phyloP scores from a whole-genome alignment of 2,113 vertebrate genomes.

The Rhinogobius similis region DNA sequence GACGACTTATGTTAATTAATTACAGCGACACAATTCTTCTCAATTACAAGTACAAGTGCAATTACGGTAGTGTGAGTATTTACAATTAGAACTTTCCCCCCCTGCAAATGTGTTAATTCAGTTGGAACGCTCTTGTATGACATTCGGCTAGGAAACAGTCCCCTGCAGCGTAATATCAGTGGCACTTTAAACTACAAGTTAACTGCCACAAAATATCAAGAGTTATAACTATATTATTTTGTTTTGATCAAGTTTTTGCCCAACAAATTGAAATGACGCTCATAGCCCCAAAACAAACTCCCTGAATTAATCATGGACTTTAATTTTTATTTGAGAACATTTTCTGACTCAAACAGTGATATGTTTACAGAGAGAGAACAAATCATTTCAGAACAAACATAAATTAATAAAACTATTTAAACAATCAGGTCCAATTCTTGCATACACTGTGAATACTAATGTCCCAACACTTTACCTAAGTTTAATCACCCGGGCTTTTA shows the following conservation, averaged over 20 bases:
- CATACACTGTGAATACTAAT: neutral
- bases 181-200: too few relatives aligned
- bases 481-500: neutral
- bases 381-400: slow-evolving; percentile 7
- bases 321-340: slow-evolving; percentile 1
- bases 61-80: too few relatives aligned
- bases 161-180: too few relatives aligned
- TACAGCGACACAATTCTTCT: too few relatives aligned
- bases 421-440: neutral
- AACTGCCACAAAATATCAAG: neutral
- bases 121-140: too few relatives aligned
- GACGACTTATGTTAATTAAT: too few relatives aligned
- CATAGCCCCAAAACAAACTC: neutral
- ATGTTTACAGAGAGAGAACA: slow-evolving; percentile 6
- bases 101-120: too few relatives aligned
- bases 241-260: neutral
- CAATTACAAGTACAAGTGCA: too few relatives aligned
- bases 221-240: neutral
- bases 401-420: slow-evolving; percentile 8
- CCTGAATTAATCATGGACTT: neutral
- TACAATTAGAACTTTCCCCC: too few relatives aligned
- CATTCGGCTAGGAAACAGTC: too few relatives aligned
- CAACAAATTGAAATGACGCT: neutral
- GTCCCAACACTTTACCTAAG: neutral
- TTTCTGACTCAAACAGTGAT: slow-evolving; percentile 8